A percentile compares a stretch with the other conserved stretches of the same genome.
These are phyloP conservation scores for Poecilus cupreus DNA, from an alignment of 2,888 invertebrate genomes.

Conservation along the genomic window DNA sequence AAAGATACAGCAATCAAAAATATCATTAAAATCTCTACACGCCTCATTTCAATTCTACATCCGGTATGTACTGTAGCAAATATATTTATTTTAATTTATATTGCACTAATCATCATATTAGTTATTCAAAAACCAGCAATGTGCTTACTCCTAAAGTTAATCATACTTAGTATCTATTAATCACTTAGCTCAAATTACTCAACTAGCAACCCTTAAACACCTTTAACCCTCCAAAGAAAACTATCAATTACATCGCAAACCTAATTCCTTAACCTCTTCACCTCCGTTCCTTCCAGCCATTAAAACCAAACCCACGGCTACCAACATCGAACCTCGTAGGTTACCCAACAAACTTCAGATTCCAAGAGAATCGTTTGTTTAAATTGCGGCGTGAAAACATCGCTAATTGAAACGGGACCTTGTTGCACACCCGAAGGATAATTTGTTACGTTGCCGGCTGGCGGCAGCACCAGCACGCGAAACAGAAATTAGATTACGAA, in stretches of 20 bases:
- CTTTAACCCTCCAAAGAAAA: background rate
- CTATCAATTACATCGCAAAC: background rate
- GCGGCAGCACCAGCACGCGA: background rate
- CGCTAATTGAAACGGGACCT: slow-evolving; percentile 13
- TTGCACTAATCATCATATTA: no score
- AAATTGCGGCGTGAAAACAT: slow-evolving; percentile 16
- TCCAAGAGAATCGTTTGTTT: background rate
- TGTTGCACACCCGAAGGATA: slow-evolving; percentile 5
- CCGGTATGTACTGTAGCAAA: no score
- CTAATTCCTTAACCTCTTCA: background rate
- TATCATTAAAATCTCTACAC: no score
- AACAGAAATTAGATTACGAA: slow-evolving; percentile 12
- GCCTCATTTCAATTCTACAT: no score
- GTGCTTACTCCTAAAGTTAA: background rate
- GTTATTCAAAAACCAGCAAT: no score
- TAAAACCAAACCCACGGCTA: no score
- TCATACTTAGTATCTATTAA: background rate
- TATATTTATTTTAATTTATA: no score
- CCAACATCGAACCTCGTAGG: background rate
- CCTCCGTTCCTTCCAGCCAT: background rate
- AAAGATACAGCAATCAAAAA: no score
- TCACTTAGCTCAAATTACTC: background rate
- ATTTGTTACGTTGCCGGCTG: slow-evolving; percentile 13
- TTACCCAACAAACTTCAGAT: background rate
- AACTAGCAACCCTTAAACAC: background rate